These are phyloP conservation scores for Campoplex nolae DNA, from an alignment of 2,888 invertebrate genomes.

Conservation along the genomic window DNA sequence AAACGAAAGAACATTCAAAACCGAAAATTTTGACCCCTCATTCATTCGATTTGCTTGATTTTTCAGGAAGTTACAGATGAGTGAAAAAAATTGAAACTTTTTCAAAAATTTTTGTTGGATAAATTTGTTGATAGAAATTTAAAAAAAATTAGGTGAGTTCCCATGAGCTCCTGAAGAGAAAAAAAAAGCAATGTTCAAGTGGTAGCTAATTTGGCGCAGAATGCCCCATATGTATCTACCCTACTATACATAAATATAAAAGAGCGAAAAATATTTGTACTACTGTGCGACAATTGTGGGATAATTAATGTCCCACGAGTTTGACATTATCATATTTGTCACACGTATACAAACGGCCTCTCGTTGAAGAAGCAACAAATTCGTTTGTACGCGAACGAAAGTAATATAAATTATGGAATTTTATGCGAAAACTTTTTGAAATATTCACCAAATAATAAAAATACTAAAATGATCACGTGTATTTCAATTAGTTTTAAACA, in stretches of 20 bases:
- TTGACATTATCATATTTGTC: conserved; percentile 8
- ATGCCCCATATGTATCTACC: neutral
- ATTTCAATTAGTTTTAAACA: neutral
- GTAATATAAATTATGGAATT: neutral
- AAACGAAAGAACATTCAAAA: too few relatives aligned
- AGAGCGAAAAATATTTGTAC: conserved; percentile 25
- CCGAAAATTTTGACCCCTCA: too few relatives aligned
- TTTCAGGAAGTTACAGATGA: too few relatives aligned
- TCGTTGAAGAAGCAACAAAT: neutral
- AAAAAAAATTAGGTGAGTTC: too few relatives aligned
- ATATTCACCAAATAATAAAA: neutral
- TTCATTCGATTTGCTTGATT: too few relatives aligned
- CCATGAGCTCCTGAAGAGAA: too few relatives aligned
- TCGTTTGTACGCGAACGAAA: neutral
- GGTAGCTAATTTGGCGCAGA: too few relatives aligned
- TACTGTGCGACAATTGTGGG: neutral
- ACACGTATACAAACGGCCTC: neutral
- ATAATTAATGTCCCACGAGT: neutral
- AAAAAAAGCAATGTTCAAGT: too few relatives aligned
- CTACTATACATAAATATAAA: neutral
- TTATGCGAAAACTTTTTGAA: neutral
- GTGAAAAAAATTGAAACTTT: too few relatives aligned
- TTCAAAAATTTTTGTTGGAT: too few relatives aligned
- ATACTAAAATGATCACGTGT: too few relatives aligned
- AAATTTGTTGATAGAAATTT: too few relatives aligned